phyloP scores from a whole-genome alignment of 2,113 vertebrate genomes.

The Engystomops pustulosus region DNA sequence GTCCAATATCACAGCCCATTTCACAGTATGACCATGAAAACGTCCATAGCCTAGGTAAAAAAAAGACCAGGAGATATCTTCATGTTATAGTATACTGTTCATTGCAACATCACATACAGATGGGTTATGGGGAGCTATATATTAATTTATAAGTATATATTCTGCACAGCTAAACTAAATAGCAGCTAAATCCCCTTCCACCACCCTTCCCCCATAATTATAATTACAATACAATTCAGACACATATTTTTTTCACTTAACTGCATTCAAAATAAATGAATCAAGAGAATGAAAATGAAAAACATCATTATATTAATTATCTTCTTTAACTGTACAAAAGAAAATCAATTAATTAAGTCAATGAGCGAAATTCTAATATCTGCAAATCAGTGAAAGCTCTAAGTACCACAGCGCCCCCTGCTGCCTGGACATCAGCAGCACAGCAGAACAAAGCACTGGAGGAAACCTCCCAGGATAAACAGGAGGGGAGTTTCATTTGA shows the following conservation, averaged over 20 bases:
- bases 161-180: too few relatives aligned
- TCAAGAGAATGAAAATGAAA: background rate
- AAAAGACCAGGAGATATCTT: too few relatives aligned
- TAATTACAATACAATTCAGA: background rate
- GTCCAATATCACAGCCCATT: too few relatives aligned
- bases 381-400: background rate
- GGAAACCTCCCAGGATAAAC: background rate
- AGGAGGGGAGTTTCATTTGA: background rate
- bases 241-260: background rate
- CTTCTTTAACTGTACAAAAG: slow-evolving; percentile 11
- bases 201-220: background rate
- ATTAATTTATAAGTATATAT: too few relatives aligned
- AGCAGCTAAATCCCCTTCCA: background rate
- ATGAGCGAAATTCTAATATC: background rate
- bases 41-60: too few relatives aligned
- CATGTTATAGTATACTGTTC: too few relatives aligned
- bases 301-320: slow-evolving; percentile 33
- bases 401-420: slow-evolving; percentile 21
- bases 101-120: too few relatives aligned
- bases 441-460: background rate
- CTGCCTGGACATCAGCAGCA: background rate
- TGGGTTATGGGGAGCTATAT: background rate
- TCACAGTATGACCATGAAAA: too few relatives aligned
- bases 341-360: slow-evolving; percentile 4
- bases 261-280: background rate